These are phyloP conservation scores for Neostethus bicornis DNA, from an alignment of 2,797 vertebrate species.

Conservation along the genomic window DNA sequence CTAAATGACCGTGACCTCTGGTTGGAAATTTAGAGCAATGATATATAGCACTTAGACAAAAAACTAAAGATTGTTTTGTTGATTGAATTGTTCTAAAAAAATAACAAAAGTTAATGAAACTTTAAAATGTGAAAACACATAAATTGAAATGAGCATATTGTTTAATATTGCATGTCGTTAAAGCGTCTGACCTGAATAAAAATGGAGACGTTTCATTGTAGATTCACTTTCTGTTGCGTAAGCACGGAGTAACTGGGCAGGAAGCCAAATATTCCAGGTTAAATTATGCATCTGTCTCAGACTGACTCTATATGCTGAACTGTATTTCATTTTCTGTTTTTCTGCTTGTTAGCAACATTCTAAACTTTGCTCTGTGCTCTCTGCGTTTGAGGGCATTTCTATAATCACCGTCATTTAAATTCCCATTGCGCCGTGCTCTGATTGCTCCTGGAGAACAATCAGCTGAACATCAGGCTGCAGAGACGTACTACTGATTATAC, in stretches of 20 bases:
- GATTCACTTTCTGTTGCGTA: not conserved
- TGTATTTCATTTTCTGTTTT: slow-evolving; percentile 6
- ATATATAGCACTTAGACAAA: slow-evolving; percentile 4
- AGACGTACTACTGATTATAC: slow-evolving; percentile 15
- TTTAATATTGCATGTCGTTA: not conserved
- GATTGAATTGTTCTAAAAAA: too few relatives aligned
- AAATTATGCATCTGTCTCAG: slow-evolving; percentile 8
- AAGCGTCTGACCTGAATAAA: not conserved
- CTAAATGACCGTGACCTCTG: slow-evolving; percentile 29
- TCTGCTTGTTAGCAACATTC: slow-evolving; percentile 47
- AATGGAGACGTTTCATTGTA: not conserved
- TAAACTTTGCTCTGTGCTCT: slow-evolving; percentile 25
- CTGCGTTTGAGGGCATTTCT: slow-evolving; percentile 23
- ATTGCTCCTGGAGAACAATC: slow-evolving; percentile 5
- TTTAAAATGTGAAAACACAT: too few relatives aligned
- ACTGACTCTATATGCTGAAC: not conserved
- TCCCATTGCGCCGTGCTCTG: slow-evolving; percentile 46
- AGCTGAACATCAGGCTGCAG: not conserved
- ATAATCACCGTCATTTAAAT: slow-evolving; percentile 53
- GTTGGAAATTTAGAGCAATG: slow-evolving; percentile 29
- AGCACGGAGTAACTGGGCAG: not conserved
- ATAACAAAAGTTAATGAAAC: not conserved
- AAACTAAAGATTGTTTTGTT: not conserved
- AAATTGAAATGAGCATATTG: not conserved
- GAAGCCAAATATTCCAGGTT: slow-evolving; percentile 10